phyloP scores from a whole-genome alignment of 1,140 invertebrate species.

The Cheumatopsyche charites region DNA sequence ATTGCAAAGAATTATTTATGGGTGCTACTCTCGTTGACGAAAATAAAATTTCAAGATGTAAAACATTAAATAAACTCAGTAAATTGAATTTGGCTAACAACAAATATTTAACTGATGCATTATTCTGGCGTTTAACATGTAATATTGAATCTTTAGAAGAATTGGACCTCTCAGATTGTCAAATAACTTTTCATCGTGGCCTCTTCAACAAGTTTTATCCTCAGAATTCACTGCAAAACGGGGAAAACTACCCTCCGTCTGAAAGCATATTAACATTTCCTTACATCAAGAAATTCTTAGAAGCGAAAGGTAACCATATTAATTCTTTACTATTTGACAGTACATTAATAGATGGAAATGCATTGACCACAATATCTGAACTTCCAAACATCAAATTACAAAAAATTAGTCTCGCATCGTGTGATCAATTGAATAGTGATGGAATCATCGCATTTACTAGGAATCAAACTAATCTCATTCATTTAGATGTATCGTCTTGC shows the following conservation, averaged over 20 bases:
- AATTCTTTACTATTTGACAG: slow-evolving; percentile 68
- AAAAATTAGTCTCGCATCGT: slow-evolving; percentile 64
- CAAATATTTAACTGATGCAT: slow-evolving; percentile 72
- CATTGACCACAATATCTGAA: slow-evolving; percentile 63
- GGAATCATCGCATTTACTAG: slow-evolving; percentile 64
- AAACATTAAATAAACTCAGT: slow-evolving; percentile 64
- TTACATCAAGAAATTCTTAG: slow-evolving; percentile 66
- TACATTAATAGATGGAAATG: slow-evolving; percentile 68
- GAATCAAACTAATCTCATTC: slow-evolving; percentile 64
- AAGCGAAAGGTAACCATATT: slow-evolving; percentile 61
- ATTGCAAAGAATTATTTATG: slow-evolving; percentile 74
- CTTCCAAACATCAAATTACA: slow-evolving; percentile 63
- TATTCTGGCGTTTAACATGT: slow-evolving; percentile 70
- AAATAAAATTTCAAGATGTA: slow-evolving; percentile 59
- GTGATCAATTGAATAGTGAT: slow-evolving; percentile 69
- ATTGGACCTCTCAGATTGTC: slow-evolving; percentile 68
- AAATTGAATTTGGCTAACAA: slow-evolving; percentile 68
- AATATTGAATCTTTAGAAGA: slow-evolving; percentile 65
- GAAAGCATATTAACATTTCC: slow-evolving; percentile 74
- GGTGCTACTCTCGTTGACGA: slow-evolving; percentile 70
- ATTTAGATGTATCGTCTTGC: slow-evolving; percentile 68
- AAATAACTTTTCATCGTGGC: slow-evolving; percentile 72
- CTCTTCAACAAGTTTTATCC: slow-evolving; percentile 72
- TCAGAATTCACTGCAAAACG: slow-evolving; percentile 51
- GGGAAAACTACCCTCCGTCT: slow-evolving; percentile 60